Base-by-base conservation (phyloP, 2,888 invertebrate genomes). In the Nebria brevicollis region DNA sequence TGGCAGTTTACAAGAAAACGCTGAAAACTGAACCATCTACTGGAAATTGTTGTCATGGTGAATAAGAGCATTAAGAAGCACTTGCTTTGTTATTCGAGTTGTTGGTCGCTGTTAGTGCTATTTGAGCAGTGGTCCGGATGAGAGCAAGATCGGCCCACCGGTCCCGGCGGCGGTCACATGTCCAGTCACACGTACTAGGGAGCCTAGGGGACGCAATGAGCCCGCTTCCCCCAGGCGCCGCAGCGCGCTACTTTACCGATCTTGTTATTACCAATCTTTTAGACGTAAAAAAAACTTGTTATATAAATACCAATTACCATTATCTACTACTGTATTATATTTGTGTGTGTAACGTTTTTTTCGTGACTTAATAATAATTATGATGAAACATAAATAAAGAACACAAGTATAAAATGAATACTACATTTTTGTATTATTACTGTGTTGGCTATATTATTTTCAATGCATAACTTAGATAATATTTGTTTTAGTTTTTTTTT, bases 271-370 rank as follows among this genome's bases (percentile, higher is more conserved):
- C 75, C 80, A 80, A 81, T 77, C 81, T 81, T 77, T 81, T 81
- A 81, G 81, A 77, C 73, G 11, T 81, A 81, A 74, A 34, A 72
- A 41, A 78, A 75, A 81, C 81, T 81, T 81, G 81, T 81, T 81
- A 81, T 54, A 54, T 81, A 42, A 77, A 81, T 77, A 77, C 72
- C 76, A 72, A 77, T 81, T 81, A 77, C 76, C 81, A 81, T 81
- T 81, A 81, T 81, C 81, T 87, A 86, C 85, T 86, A 87, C 87
- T 89, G 88, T 88, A 88, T 88, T 88, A 88, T 88, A 88, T 88
- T 86, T 87, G 87, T 89, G 85, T 85, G 88, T 89, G 88, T 88
- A 88, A 70, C 87, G 87, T 81, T 89, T 88, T 84, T 88, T 87
- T 86, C 87, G 88, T 88, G 88, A 86, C 81, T 81, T 77, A 81